These are phyloP conservation scores for Ibidorhyncha struthersii DNA, from an alignment of 2,113 vertebrate species.

Conservation along the genomic window DNA sequence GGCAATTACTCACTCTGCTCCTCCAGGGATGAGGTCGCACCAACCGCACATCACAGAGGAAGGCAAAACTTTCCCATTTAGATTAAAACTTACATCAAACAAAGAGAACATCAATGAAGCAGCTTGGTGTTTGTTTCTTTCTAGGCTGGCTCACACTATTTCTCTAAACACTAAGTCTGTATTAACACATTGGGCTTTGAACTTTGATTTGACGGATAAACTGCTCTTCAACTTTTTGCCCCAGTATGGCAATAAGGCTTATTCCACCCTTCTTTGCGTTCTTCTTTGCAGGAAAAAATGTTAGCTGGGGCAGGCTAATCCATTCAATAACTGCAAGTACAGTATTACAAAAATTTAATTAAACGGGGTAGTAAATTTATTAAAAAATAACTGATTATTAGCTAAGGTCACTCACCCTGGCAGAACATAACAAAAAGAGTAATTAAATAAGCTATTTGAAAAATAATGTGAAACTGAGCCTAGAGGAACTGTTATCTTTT, in stretches of 20 bases:
- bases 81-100: constrained; percentile 47
- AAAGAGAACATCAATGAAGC: neutral
- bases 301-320: neutral
- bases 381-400: neutral
- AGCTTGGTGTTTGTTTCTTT: neutral
- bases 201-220: constrained; percentile 6
- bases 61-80: constrained; percentile 48
- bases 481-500: neutral
- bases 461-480: constrained; percentile 5
- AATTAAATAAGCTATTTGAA: neutral
- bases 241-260: neutral
- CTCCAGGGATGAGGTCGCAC: neutral
- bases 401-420: neutral
- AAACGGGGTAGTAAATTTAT: neutral
- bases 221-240: neutral
- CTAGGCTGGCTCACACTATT: neutral
- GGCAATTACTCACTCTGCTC: constrained; percentile 8
- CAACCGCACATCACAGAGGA: neutral
- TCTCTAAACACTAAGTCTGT: neutral
- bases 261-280: neutral
- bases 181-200: constrained; percentile 7
- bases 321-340: neutral
- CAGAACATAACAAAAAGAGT: neutral
- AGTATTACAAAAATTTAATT: constrained; percentile 1
- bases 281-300: neutral